A percentile compares a stretch with the other conserved stretches of the same genome.
phyloP scores from a whole-genome alignment of 2,797 vertebrate genomes.

The Onychomys leucogaster region DNA sequence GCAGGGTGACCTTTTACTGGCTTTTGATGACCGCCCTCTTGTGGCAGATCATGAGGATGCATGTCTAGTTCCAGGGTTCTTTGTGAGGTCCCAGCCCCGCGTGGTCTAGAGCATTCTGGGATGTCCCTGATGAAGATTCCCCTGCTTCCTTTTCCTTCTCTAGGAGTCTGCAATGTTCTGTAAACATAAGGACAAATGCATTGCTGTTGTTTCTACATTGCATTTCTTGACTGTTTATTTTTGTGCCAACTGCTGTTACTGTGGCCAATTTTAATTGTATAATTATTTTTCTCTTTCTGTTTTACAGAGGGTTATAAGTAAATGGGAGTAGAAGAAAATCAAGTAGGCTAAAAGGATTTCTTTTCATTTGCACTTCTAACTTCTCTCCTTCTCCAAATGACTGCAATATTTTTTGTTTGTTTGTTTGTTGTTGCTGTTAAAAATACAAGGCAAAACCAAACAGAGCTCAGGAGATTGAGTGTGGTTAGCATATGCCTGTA shows the following conservation, averaged over 20 bases:
- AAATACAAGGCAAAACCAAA: not conserved
- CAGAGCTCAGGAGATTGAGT: not conserved
- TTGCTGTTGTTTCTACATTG: constrained; percentile 48
- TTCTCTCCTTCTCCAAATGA: not conserved
- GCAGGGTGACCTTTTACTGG: constrained; percentile 70
- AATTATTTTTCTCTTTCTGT: constrained; percentile 58
- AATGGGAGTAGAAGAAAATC: constrained; percentile 32
- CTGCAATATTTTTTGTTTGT: not conserved
- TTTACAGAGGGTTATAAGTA: constrained; percentile 40
- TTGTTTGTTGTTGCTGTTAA: no score
- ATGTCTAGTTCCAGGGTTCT: not conserved
- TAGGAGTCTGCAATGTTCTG: not conserved
- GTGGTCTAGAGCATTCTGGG: not conserved
- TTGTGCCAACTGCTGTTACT: constrained; percentile 46
- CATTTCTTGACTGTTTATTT: constrained; percentile 49
- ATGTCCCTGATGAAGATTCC: not conserved
- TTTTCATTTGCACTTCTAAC: constrained; percentile 20
- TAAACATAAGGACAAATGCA: not conserved
- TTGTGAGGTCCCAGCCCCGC: not conserved
- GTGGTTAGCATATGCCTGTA: not conserved
- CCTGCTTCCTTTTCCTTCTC: not conserved
- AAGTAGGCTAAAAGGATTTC: constrained; percentile 3
- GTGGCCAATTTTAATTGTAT: constrained; percentile 38
- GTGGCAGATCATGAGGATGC: constrained; percentile 53
- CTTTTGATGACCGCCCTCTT: constrained; percentile 77